Evolutionary conservation across 2,797 vertebrate genomes (phyloP).

Genomic region (Dromococcyx pavoninus): DNA sequence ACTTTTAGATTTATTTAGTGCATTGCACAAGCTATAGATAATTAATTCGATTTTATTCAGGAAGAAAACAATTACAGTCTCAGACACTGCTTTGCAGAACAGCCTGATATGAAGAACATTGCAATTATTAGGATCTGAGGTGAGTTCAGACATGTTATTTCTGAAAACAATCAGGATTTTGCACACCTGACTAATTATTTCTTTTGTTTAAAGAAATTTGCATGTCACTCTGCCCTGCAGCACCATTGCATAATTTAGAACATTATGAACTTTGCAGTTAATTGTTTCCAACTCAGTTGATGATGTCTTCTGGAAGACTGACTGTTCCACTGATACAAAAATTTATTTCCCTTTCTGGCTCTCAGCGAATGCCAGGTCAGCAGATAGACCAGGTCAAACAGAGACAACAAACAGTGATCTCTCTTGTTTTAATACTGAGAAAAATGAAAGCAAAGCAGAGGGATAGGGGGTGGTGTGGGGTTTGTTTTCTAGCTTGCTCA

Average conservation of each 20-base stretch:
- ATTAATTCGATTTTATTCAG: not conserved
- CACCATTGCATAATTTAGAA: conserved; percentile 6
- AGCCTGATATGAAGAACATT: not conserved
- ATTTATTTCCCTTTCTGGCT: not conserved
- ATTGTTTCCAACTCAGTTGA: conserved; percentile 3
- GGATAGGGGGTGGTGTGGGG: not conserved
- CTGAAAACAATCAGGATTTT: conserved; percentile 16
- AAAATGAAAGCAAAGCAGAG: not conserved
- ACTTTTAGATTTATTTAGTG: not conserved
- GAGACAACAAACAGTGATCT: not conserved
- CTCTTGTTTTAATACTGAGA: not conserved
- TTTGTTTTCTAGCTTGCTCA: fast-evolving
- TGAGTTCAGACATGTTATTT: not conserved
- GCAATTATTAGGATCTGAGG: not conserved
- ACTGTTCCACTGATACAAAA: not conserved
- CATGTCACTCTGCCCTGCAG: not conserved
- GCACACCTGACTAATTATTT: conserved; percentile 11
- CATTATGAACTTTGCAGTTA: not conserved
- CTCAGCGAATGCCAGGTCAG: not conserved
- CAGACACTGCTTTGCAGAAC: not conserved
- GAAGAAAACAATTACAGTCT: not conserved
- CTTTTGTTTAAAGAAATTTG: not conserved
- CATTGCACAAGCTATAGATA: not conserved
- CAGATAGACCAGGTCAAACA: not conserved
- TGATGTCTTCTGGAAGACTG: not conserved